These are phyloP conservation scores for Orientallactaga sibirica DNA, from an alignment of 2,797 vertebrate species.

Conservation along the genomic window DNA sequence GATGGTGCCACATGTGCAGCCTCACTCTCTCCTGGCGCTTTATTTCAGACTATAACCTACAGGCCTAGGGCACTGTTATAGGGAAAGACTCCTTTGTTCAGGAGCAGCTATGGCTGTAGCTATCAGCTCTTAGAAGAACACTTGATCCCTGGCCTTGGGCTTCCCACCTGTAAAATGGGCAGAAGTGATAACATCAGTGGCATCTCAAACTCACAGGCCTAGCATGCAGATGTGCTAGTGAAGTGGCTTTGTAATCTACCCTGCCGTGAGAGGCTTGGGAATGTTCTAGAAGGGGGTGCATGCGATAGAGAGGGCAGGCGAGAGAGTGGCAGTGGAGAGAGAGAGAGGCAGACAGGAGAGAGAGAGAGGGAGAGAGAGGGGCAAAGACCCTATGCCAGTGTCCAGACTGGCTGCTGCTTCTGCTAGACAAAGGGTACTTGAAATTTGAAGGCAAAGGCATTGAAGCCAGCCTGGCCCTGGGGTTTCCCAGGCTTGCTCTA, in stretches of 20 bases:
- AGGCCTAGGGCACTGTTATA: not conserved
- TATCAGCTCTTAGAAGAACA: not conserved
- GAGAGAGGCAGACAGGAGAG: too few species aligned
- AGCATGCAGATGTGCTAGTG: too few species aligned
- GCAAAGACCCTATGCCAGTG: accelerated
- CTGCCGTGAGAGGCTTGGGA: not conserved
- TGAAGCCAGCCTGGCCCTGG: not conserved
- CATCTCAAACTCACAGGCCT: not conserved
- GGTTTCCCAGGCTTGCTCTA: not conserved
- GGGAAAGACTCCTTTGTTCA: not conserved
- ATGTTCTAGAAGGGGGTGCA: too few species aligned
- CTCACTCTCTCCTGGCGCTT: not conserved
- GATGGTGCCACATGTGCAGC: not conserved
- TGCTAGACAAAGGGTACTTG: not conserved
- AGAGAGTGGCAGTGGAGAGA: too few species aligned
- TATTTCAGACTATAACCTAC: not conserved
- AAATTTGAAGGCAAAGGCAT: not conserved
- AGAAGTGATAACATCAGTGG: accelerated
- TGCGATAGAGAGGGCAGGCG: not conserved
- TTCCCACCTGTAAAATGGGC: constrained; percentile 24
- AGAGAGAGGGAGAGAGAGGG: not conserved
- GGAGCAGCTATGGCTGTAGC: not conserved
- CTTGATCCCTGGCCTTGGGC: not conserved
- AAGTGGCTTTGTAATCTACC: not conserved
- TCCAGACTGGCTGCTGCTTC: not conserved